Evolutionary conservation across 2,888 invertebrate genomes (phyloP).

Genomic region (Dolichopus griseipennis): DNA sequence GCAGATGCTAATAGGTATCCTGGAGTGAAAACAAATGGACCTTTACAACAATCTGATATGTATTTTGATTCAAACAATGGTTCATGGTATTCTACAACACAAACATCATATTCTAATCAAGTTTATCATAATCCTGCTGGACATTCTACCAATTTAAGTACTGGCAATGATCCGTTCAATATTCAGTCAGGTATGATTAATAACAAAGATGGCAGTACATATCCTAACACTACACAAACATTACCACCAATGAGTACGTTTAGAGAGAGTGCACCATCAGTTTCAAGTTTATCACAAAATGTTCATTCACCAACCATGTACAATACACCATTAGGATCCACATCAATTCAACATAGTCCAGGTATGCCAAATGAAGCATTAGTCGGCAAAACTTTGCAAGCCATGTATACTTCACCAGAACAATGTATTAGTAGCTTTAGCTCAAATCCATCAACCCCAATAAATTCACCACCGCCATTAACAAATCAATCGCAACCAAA

Average conservation of each 20-base stretch:
- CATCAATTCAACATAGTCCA: constrained; percentile 38
- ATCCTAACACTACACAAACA: constrained; percentile 34
- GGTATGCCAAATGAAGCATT: constrained; percentile 40
- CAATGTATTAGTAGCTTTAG: constrained; percentile 79
- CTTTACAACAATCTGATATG: constrained; percentile 47
- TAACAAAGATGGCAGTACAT: constrained; percentile 23
- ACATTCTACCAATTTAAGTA: constrained; percentile 29
- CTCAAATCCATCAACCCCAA: constrained; percentile 89
- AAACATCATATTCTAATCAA: constrained; percentile 15
- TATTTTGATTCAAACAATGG: constrained; percentile 50
- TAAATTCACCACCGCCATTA: constrained; percentile 87
- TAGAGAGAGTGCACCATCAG: constrained; percentile 38
- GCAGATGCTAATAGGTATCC: constrained; percentile 61
- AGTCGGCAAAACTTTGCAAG: constrained; percentile 51
- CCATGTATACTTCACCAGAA: constrained; percentile 52
- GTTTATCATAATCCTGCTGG: constrained; percentile 26
- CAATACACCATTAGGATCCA: constrained; percentile 22
- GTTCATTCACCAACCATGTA: constrained; percentile 17
- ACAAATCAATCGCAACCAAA: constrained; percentile 42
- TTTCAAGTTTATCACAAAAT: constrained; percentile 7
- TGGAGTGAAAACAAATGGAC: constrained; percentile 57
- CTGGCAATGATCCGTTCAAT: constrained; percentile 29
- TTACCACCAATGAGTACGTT: constrained; percentile 47
- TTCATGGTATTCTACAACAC: constrained; percentile 42
- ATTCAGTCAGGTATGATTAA: constrained; percentile 7